phyloP scores from a whole-genome alignment of 2,797 vertebrate species.

The Synanceia verrucosa region DNA sequence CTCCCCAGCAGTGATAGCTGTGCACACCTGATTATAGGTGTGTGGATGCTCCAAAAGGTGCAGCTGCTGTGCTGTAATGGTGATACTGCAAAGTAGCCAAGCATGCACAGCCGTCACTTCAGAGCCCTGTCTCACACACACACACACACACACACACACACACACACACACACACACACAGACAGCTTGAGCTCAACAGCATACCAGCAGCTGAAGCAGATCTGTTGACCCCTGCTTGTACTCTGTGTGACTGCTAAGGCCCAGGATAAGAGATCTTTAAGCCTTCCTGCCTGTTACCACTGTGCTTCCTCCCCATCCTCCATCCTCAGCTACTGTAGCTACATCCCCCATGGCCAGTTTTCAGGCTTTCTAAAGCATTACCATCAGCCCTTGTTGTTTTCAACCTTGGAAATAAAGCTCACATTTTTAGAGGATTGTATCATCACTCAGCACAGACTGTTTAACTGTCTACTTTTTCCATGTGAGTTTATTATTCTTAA shows the following conservation, averaged over 20 bases:
- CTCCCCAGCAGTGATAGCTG: too few species aligned
- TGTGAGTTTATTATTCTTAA: background rate
- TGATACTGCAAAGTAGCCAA: conserved; percentile 19
- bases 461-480: background rate
- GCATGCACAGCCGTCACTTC: conserved; percentile 20
- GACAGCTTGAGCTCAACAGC: conserved; percentile 31
- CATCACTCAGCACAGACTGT: background rate
- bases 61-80: background rate
- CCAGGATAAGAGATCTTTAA: conserved; percentile 44
- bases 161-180: background rate
- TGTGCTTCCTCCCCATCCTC: conserved; percentile 22
- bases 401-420: conserved; percentile 17
- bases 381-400: conserved; percentile 40
- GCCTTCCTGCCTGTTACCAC: conserved; percentile 45
- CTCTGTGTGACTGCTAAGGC: conserved; percentile 43
- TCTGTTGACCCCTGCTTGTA: conserved; percentile 43
- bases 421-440: conserved; percentile 16
- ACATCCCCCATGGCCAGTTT: conserved; percentile 30
- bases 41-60: too few species aligned
- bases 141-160: background rate
- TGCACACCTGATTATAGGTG: too few species aligned
- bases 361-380: conserved; percentile 20
- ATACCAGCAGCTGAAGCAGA: conserved; percentile 42
- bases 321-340: conserved; percentile 23
- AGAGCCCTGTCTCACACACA: background rate